Evolutionary conservation across 2,888 invertebrate species (phyloP).

Genomic region (Lampropteryx suffumata): DNA sequence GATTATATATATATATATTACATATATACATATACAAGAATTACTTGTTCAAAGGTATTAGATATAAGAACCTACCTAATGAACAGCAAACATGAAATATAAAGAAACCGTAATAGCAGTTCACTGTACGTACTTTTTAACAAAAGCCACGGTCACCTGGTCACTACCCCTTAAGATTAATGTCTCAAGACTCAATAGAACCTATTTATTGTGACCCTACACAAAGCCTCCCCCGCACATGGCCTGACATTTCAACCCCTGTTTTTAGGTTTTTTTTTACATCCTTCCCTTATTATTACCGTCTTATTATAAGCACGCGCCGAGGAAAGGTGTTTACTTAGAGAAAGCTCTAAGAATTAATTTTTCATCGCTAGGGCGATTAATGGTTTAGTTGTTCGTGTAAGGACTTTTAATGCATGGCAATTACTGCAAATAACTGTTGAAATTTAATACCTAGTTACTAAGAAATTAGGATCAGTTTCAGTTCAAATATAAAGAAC

Average conservation of each 20-base stretch:
- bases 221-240: conserved; percentile 75
- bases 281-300: conserved; percentile 67
- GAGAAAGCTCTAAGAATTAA: conserved; percentile 70
- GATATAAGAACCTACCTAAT: too few relatives aligned
- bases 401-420: background rate
- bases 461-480: too few relatives aligned
- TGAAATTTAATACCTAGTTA: too few relatives aligned
- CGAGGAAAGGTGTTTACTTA: conserved; percentile 69
- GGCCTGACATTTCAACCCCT: conserved; percentile 69
- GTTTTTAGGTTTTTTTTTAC: conserved; percentile 57
- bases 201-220: conserved; percentile 9
- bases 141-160: conserved; percentile 64
- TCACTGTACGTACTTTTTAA: background rate
- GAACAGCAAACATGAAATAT: too few relatives aligned
- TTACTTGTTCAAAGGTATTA: too few relatives aligned
- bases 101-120: too few relatives aligned
- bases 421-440: background rate
- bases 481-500: too few relatives aligned
- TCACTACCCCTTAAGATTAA: conserved; percentile 71
- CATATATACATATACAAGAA: too few relatives aligned
- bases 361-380: conserved; percentile 31
- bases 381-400: conserved; percentile 7
- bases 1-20: too few relatives aligned
- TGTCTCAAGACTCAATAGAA: conserved; percentile 56
- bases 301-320: conserved; percentile 71